These are phyloP conservation scores for Mycteria americana DNA, from an alignment of 2,797 vertebrate species.

Conservation along the genomic window DNA sequence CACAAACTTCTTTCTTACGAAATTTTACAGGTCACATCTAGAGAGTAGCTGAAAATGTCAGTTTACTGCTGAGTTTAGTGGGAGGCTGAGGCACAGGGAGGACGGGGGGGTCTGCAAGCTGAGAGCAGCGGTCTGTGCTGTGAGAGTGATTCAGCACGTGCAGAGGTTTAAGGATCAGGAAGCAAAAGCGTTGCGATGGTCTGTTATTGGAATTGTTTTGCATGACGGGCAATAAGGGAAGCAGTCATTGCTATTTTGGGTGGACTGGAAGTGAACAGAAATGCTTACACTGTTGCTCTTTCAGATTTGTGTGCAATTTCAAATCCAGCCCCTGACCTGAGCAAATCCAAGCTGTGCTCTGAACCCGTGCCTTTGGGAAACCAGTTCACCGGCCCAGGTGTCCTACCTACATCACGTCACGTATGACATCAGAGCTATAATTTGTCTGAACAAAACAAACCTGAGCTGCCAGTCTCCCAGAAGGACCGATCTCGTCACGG, in stretches of 20 bases:
- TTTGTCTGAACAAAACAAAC: neutral
- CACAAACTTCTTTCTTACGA: neutral
- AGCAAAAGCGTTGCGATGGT: neutral
- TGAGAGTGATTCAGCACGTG: neutral
- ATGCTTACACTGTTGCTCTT: neutral
- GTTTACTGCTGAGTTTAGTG: neutral
- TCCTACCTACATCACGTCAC: neutral
- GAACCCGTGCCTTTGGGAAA: neutral
- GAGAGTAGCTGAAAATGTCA: neutral
- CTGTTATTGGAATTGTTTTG: neutral
- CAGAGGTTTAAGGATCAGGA: neutral
- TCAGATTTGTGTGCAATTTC: neutral
- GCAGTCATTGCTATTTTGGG: neutral
- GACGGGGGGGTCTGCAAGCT: neutral
- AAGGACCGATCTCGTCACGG: neutral
- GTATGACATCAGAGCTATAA: neutral
- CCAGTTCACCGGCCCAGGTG: rapidly evolving
- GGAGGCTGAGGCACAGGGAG: neutral
- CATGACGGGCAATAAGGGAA: neutral
- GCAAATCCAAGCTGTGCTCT: neutral
- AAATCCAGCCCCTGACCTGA: neutral
- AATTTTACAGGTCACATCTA: neutral
- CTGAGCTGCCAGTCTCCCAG: neutral
- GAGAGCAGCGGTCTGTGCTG: neutral
- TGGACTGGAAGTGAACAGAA: neutral